Evolutionary conservation across 2,797 vertebrate genomes (phyloP).

Genomic region (Pogoniulus pusillus): DNA sequence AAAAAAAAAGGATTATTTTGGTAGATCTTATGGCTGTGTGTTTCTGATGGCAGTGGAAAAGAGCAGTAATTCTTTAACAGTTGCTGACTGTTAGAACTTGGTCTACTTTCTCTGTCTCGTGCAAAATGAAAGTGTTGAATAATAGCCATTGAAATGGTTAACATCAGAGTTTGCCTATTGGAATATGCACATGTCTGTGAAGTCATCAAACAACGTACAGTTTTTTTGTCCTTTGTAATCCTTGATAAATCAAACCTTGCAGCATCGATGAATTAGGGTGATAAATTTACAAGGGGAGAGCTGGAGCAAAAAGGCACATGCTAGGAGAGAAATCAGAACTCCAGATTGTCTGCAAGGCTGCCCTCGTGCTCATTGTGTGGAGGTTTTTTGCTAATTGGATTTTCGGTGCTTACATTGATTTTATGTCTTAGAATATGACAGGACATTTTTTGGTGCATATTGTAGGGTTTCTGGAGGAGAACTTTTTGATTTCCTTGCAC

Average conservation of each 20-base stretch:
- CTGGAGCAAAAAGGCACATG: not conserved
- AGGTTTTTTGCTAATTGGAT: not conserved
- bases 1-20: not conserved
- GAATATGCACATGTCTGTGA: not conserved
- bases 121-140: not conserved
- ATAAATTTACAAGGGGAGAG: not conserved
- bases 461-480: slow-evolving; percentile 90
- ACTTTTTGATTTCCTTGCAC: slow-evolving; percentile 92
- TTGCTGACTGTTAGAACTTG: not conserved
- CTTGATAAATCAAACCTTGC: not conserved
- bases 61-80: not conserved
- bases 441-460: not conserved
- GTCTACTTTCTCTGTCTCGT: not conserved
- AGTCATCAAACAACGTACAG: not conserved
- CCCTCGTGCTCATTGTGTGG: not conserved
- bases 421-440: not conserved
- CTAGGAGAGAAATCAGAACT: not conserved
- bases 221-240: not conserved
- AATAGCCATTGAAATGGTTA: not conserved
- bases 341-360: not conserved
- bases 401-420: not conserved
- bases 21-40: not conserved
- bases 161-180: not conserved
- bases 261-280: not conserved
- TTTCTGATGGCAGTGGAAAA: not conserved